Evolutionary conservation across 2,113 vertebrate genomes (phyloP).

Genomic region (Arizona elegans): DNA sequence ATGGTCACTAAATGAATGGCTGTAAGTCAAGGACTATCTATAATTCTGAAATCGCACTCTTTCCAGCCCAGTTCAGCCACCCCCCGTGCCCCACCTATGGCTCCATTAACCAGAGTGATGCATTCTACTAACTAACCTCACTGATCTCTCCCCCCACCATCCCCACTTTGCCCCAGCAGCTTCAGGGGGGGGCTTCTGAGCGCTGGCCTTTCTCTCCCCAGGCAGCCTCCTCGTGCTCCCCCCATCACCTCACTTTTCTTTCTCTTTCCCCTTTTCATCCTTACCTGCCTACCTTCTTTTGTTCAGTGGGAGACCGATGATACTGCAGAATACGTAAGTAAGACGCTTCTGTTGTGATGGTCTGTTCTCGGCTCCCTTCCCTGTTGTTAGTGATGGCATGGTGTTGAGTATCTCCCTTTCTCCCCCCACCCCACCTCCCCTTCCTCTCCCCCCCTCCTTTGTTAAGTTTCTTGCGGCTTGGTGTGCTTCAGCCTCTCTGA

Average conservation of each 20-base stretch:
- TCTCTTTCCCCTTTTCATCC: conserved; percentile 66
- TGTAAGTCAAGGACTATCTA: neutral
- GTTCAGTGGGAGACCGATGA: conserved; percentile 98
- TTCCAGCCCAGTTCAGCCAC: neutral
- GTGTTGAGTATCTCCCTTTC: neutral
- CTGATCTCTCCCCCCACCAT: conserved; percentile 46
- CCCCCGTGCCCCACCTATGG: no score
- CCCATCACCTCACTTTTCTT: conserved; percentile 46
- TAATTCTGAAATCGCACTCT: neutral
- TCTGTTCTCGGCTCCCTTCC: conserved; percentile 30
- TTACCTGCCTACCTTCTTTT: conserved; percentile 70
- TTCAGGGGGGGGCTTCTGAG: conserved; percentile 45
- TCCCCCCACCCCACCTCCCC: neutral
- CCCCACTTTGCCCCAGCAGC: conserved; percentile 44
- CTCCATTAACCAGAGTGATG: neutral
- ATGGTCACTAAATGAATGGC: neutral
- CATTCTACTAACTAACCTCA: conserved; percentile 51
- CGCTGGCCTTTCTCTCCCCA: conserved; percentile 36
- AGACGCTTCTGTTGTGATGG: neutral
- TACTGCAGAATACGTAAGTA: conserved; percentile 97
- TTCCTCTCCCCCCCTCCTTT: neutral
- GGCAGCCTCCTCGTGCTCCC: conserved; percentile 62
- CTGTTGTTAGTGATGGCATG: conserved; percentile 45
- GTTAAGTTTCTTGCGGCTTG: neutral
- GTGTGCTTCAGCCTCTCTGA: neutral